Conservation (phyloP, 1,140 invertebrate genomes). For the Medauroidea extradentata region DNA sequence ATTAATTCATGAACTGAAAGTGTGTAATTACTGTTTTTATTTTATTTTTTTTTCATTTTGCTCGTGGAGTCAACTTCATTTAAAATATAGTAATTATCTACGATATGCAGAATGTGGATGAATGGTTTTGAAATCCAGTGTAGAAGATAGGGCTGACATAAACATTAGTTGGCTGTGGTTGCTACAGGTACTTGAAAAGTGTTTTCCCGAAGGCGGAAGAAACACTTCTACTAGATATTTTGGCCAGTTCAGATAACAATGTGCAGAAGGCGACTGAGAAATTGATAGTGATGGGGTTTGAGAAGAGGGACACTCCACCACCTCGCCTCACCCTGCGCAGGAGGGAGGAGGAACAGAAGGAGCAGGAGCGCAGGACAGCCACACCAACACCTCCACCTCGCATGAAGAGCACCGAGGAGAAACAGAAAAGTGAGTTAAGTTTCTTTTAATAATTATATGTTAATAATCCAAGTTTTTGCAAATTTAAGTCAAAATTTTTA, state of each 20-base stretch:
- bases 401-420: slow-evolving; percentile 67
- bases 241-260: slow-evolving; percentile 82
- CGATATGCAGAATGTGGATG: too few relatives aligned
- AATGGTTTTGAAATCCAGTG: not conserved
- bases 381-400: slow-evolving; percentile 52
- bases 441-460: too few relatives aligned
- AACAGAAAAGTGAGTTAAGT: slow-evolving; percentile 63
- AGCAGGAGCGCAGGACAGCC: slow-evolving; percentile 44
- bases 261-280: slow-evolving; percentile 79
- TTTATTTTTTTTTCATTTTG: too few relatives aligned
- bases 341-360: slow-evolving; percentile 33
- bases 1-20: too few relatives aligned
- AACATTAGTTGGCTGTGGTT: not conserved
- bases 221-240: slow-evolving; percentile 76
- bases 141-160: not conserved
- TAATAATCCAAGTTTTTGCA: too few relatives aligned
- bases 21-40: too few relatives aligned
- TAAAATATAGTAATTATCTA: too few relatives aligned
- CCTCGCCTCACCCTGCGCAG: slow-evolving; percentile 45
- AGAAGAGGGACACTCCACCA: slow-evolving; percentile 60
- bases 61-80: too few relatives aligned
- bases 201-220: slow-evolving; percentile 89
- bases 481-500: too few relatives aligned
- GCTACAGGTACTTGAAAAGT: slow-evolving; percentile 80
- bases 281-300: slow-evolving; percentile 71